Conservation (phyloP, 2,113 vertebrate species). For the Lamprologus speciosus region DNA sequence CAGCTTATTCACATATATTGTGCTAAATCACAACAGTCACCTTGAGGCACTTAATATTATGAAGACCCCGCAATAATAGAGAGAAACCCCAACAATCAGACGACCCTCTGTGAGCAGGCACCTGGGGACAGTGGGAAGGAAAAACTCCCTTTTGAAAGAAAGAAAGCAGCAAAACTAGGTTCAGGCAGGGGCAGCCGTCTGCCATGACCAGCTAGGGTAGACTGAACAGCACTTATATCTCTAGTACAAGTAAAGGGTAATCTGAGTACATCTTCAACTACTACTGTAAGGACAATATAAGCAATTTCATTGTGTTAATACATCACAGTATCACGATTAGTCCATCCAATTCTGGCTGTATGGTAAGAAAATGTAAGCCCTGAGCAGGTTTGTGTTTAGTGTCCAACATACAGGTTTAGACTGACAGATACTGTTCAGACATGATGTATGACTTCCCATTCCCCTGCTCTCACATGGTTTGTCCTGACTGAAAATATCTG, state of each 20-base stretch:
- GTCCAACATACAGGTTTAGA: neutral
- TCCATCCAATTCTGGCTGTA: neutral
- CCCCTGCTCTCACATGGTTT: neutral
- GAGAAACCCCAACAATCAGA: neutral
- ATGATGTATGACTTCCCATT: constrained; percentile 20
- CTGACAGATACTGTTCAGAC: neutral
- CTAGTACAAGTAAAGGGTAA: neutral
- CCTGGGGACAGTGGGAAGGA: neutral
- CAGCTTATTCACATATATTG: neutral
- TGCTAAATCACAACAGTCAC: neutral
- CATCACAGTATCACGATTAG: neutral
- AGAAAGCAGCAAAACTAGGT: neutral
- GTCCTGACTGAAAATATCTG: constrained; percentile 11
- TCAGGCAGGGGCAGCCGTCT: neutral
- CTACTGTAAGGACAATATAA: neutral
- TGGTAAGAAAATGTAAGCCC: neutral
- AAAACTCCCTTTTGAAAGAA: neutral
- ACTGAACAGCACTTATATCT: neutral
- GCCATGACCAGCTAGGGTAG: neutral
- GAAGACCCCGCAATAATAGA: neutral
- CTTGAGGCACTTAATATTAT: neutral
- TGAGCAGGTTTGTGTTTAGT: neutral
- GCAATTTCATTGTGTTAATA: neutral
- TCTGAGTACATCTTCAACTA: neutral
- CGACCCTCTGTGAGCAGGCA: neutral